Percentiles rank a stretch among this genome's conserved stretches.
These are phyloP conservation scores for Anhinga anhinga DNA, from an alignment of 2,113 vertebrate species.

Conservation along the genomic window DNA sequence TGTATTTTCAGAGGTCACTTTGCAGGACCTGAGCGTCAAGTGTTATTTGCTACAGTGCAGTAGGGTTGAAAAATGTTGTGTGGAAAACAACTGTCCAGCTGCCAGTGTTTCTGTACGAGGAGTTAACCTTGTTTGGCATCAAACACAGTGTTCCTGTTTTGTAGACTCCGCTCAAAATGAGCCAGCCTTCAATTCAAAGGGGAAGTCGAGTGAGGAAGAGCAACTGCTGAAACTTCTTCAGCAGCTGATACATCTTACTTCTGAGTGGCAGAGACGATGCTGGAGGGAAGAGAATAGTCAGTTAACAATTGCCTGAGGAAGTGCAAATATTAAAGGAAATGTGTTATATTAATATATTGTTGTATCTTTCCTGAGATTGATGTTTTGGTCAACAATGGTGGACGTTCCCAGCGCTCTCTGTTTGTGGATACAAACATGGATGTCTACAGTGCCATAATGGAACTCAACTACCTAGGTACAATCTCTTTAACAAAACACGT, in stretches of 20 bases:
- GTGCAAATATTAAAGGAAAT: neutral
- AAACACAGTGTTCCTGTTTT: neutral
- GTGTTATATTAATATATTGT: neutral
- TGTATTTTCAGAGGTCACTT: neutral
- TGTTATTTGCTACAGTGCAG: neutral
- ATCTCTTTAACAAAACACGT: conserved; percentile 91
- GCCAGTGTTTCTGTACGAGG: neutral
- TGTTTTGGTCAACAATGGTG: conserved; percentile 90
- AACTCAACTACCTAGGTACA: conserved; percentile 90
- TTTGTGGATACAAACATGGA: conserved; percentile 83
- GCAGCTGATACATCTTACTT: neutral
- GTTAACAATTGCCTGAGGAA: neutral
- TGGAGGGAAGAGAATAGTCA: neutral
- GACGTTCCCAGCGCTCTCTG: conserved; percentile 87
- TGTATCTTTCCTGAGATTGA: conserved; percentile 78
- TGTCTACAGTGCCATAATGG: conserved; percentile 85
- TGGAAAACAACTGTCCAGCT: neutral
- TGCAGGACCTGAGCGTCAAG: neutral
- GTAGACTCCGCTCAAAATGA: neutral
- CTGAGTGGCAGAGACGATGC: neutral
- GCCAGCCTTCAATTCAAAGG: neutral
- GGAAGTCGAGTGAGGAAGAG: neutral
- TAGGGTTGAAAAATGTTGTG: neutral
- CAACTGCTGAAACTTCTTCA: neutral
- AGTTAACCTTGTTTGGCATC: neutral